Evolutionary conservation across 2,113 vertebrate species (phyloP), one percentile per base, ranked within the genome.

Genomic region (Dinomys branickii): DNA sequence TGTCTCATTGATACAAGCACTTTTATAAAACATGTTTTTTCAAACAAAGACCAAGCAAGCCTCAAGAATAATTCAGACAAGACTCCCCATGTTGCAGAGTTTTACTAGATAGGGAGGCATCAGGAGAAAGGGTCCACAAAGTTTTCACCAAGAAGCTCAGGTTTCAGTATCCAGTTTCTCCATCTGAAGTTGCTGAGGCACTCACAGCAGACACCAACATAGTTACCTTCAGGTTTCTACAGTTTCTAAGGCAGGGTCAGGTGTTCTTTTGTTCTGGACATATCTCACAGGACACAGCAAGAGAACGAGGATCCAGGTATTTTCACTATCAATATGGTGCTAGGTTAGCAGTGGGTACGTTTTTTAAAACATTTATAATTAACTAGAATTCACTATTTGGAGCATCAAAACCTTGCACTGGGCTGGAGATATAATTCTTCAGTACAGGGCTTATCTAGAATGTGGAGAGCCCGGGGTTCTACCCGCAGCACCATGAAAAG

Each of bases 221-320:
- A 95, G 28, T 24, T 82, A 47, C 65, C 63, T 35, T 89, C 67
- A 96, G 58, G 80, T 82, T 94, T 85, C 63, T 69, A 4, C 22
- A 38, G 41, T 81, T 75, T 41, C 30, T 50, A 12, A 89, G 54
- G 58, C 28, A 93, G 41, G 35, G 65, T n/a, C 38, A 24, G 5
- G n/a, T 67, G 50, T n/a, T 11, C 44, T 89, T 91, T 91, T 44
- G 35, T 82, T 67, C 35, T 89, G 16, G 44, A 93, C 94, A 95
- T 13, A 78, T 67, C 88, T 59, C 54, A 67, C 8, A 69, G 86
- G 35, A n/a, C 61, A 94, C 24, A 88, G 41, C 4, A 67, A 69
- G 67, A 30, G 16, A 41, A 92, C 35, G 35, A 92, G 56, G 77
- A n/a, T 59, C 4, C 8, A 33, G 3, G n/a, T 87, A 73, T 91